These are phyloP conservation scores for Bellardia bayeri DNA, from an alignment of 2,888 invertebrate genomes.

Conservation along the genomic window DNA sequence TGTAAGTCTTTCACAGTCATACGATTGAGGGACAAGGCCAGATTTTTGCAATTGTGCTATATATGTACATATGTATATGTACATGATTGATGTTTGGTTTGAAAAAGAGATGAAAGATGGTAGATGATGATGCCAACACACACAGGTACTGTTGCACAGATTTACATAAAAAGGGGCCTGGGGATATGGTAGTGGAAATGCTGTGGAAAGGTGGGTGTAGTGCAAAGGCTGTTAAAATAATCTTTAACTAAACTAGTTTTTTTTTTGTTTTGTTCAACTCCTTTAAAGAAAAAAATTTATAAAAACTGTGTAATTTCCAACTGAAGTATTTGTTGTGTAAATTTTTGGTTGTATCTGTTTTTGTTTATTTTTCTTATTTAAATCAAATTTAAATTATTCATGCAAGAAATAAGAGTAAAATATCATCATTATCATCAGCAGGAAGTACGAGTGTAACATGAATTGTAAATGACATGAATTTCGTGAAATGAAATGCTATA, in stretches of 20 bases:
- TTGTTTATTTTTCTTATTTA: not conserved
- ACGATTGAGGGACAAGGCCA: slow-evolving; percentile 60
- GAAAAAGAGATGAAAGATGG: slow-evolving; percentile 27
- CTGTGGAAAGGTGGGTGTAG: not conserved
- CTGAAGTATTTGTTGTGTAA: not conserved
- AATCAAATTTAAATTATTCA: slow-evolving; percentile 27
- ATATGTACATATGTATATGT: not conserved
- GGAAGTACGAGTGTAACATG: not conserved
- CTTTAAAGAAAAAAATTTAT: not conserved
- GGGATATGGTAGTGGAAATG: not conserved
- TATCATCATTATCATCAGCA: not conserved
- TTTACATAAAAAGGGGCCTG: slow-evolving; percentile 9
- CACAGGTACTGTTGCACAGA: not conserved
- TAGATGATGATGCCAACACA: slow-evolving; percentile 9
- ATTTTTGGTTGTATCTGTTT: not conserved
- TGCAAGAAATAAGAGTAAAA: slow-evolving; percentile 11
- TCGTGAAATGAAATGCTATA: not conserved
- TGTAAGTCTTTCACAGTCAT: not conserved
- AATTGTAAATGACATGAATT: slow-evolving; percentile 19
- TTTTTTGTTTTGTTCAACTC: not conserved
- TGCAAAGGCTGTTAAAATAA: not conserved
- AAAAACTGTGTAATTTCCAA: not conserved
- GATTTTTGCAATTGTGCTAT: slow-evolving; percentile 51
- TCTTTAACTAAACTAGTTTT: not conserved
- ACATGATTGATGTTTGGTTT: slow-evolving; percentile 62